A percentile compares a stretch with the other conserved stretches of the same genome.
Evolutionary conservation across 2,797 vertebrate species (phyloP).

Genomic region (Rhynchonycteris naso): DNA sequence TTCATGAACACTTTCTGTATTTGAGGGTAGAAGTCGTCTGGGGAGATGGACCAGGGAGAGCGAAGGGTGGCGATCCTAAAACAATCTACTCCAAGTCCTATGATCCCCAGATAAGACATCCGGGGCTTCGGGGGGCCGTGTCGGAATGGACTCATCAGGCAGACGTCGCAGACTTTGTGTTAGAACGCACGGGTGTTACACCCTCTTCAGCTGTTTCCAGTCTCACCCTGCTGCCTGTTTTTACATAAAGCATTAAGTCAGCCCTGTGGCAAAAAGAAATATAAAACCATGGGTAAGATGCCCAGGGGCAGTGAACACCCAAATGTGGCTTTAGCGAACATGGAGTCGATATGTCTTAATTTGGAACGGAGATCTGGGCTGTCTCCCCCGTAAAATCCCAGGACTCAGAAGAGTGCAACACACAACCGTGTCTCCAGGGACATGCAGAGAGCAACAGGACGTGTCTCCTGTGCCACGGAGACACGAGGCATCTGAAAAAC

Average conservation of each 20-base stretch:
- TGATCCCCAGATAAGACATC: neutral
- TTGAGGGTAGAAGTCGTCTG: neutral
- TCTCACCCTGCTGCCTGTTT: neutral
- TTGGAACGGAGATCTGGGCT: no score
- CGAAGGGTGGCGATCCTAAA: neutral
- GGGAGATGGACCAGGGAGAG: neutral
- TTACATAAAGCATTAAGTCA: neutral
- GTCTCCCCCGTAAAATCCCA: neutral
- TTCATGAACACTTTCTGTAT: neutral
- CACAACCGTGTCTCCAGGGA: neutral
- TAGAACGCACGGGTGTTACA: neutral
- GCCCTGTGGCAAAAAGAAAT: neutral
- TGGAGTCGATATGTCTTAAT: neutral
- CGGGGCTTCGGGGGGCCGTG: neutral
- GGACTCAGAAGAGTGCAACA: neutral
- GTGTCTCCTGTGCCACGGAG: neutral
- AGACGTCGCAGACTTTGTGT: neutral
- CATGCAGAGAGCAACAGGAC: neutral
- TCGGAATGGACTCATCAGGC: fast-evolving
- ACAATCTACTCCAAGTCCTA: neutral
- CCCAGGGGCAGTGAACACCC: neutral
- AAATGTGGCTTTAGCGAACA: neutral
- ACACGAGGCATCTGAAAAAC: neutral
- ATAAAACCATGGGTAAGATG: neutral
- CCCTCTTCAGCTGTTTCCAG: neutral